Evolutionary conservation across 2,888 invertebrate species (phyloP), one percentile per base, ranked within the genome.

Genomic region (Synergus gifuensis): DNA sequence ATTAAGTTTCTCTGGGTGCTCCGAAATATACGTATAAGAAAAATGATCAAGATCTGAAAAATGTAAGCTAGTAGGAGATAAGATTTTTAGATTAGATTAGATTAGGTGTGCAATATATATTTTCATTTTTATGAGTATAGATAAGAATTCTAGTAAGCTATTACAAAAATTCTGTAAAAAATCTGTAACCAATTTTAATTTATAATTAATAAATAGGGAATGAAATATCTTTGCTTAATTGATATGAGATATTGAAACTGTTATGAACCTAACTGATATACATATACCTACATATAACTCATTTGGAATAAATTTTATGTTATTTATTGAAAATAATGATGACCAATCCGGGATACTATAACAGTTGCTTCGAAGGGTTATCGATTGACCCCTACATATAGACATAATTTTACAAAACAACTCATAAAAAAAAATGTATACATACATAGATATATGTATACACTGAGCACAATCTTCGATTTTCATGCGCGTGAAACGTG

Each of bases 401-500:
- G 81, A 82, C 76, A 81, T 79, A 80, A 85, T 79, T 81, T 84
- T 83, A 84, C 80, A 85, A 87, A 22, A 22, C 81, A 86, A 77
- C 73, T 28, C 44, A 16, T 78, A 64, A 67, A 78, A 79, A 22
- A 22, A 22, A 22, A 0, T 1, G 22, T 22, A 22, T 22, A 22
- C 22, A 22, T 22, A 0, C 22, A 22, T 22, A 22, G 22, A 22
- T 22, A 22, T 22, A 22, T 79, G 67, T 60, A 76, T 67, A 67
- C 16, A 58, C 22, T 80, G 79, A 76, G 79, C 79, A 63, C 81
- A 85, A 80, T 84, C 85, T 84, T 85, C 81, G 84, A 83, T 85
- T 84, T 81, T 83, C 87, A 87, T 87, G 87, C 82, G 69, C 40
- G 67, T 67, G 67, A 82, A 84, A 84, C 85, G 87, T 87, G 87